These are phyloP conservation scores for Polyergus mexicanus DNA, from an alignment of 1,140 invertebrate genomes.

Conservation along the genomic window DNA sequence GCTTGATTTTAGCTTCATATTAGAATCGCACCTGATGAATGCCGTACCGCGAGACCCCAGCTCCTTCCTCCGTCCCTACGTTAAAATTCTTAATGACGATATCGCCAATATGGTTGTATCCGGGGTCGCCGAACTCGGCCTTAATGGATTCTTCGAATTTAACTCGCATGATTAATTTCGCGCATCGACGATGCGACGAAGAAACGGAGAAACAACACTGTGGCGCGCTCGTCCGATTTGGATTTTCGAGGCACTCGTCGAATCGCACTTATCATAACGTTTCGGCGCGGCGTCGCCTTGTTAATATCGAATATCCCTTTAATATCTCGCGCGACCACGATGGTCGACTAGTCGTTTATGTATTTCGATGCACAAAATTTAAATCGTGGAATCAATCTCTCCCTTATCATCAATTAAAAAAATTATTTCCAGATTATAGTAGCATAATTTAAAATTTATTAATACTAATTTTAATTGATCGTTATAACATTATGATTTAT, in stretches of 20 bases:
- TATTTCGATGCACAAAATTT: not conserved
- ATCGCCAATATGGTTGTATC: slow-evolving; percentile 69
- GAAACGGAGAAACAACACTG: slow-evolving; percentile 70
- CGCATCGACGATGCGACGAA: slow-evolving; percentile 72
- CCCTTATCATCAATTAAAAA: not conserved
- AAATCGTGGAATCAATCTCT: not conserved
- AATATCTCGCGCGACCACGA: slow-evolving; percentile 12
- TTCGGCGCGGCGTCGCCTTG: slow-evolving; percentile 36
- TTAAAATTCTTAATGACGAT: slow-evolving; percentile 77
- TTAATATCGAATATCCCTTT: slow-evolving; percentile 34
- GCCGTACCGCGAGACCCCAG: slow-evolving; percentile 36
- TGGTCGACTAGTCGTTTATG: slow-evolving; percentile 6
- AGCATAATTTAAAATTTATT: not conserved
- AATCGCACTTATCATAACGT: slow-evolving; percentile 74
- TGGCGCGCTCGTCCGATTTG: slow-evolving; percentile 33
- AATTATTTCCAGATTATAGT: not conserved
- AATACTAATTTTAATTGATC: not conserved
- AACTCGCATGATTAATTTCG: slow-evolving; percentile 85
- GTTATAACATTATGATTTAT: not conserved
- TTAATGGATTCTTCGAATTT: slow-evolving; percentile 85
- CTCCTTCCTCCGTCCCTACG: slow-evolving; percentile 47
- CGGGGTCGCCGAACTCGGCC: slow-evolving; percentile 69
- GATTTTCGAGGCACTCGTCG: slow-evolving; percentile 70
- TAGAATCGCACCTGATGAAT: slow-evolving; percentile 67
- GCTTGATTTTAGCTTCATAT: slow-evolving; percentile 73